Base-by-base conservation (phyloP, 2,113 vertebrate species). In the Megaceryle maxima region DNA sequence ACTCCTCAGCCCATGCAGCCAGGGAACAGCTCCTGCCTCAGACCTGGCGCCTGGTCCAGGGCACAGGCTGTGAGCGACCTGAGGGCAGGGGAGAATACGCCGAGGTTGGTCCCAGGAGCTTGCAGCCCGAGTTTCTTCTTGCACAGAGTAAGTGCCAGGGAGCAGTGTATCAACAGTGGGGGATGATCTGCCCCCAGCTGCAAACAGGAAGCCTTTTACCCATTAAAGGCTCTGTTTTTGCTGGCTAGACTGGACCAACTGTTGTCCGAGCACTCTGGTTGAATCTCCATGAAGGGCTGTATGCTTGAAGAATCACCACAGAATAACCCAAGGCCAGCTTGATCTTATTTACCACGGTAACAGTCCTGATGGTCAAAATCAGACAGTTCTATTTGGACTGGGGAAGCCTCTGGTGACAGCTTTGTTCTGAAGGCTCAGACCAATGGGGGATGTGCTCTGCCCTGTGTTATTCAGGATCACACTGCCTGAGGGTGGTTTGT, bases 401-500 rank as follows among this genome's bases (percentile, higher is more conserved):
- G 37, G 17, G 46, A 41, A 67, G 17, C 5, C 21, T 62, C 28
- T 21, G 20, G 10, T 4, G 6, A 22, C 4, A 44, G 26, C 14
- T 48, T 53, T 44, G 29, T 46, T 46, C 25, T 39, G 43, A 22
- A 3, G 1, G 29, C 19, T 63, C 31, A 25, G 28, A 18, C 2
- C 0, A 59, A 37, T 1, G 11, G 59, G 22, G 25, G 48, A 48
- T 1, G 21, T 10, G 11, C 35, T 83, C 43, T 75, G 19, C 22
- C 9, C 7, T 14, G 1, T 0, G 0, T 60, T 64, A 63, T 22
- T 53, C 18, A 13, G 8, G 11, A 25, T 55, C 12, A 25, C 37
- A 37, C 37, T 5, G 11, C 41, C 0, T 7, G 1, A 5, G 12
- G 10, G 19, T 70, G 16, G 5, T 5, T 48, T 28, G 3, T 5